Base-by-base conservation (phyloP, 2,888 invertebrate species). In the Crossocerus cetratus region DNA sequence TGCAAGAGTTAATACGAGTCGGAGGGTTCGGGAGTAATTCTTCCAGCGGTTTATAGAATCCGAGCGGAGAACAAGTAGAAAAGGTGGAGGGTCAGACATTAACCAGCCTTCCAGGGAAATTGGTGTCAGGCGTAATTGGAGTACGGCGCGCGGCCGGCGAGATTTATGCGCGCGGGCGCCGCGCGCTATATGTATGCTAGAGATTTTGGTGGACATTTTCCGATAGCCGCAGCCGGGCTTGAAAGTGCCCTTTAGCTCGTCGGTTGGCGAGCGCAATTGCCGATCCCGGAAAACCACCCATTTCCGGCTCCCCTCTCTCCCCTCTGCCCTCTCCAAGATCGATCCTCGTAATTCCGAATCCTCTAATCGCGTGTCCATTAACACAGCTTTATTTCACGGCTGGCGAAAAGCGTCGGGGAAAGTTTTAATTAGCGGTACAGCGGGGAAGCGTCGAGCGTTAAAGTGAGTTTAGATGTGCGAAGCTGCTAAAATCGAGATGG, bases 401-500 rank as follows among this genome's bases (percentile, higher is more conserved):
- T 32, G 2, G 11, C 11, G 32, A 32, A 32, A 32, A 5, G 32
- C 11, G 32, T 1, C 0, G 4, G 32, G 8, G 32, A 32, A 32
- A 8, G n/a, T 32, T 32, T 32, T 32, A 32, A 32, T 32, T 32
- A 32, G 8, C 11, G 32, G 32, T 32, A 32, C n/a, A n/a, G n/a
- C n/a, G 8, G 5, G 8, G 3, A 32, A 32, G 32, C 32, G 32
- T 32, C 1, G 32, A 8, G 32, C 11, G 32, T 32, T 32, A 32
- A 32, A 32, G 32, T 32, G 8, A 8, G 8, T 32, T 32, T 32
- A 32, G 32, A 32, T 8, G 8, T 1, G 8, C 0, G 11, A 66
- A 67, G 74, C 67, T 65, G 66, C 60, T 70, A 44, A 53, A 65
- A 66, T 2, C 18, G n/a, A 5, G 11, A n/a, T 22, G n/a, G 18